Evolutionary conservation across 2,888 invertebrate species (phyloP), one percentile per base, ranked within the genome.

Genomic region (Euzophera pinguis): DNA sequence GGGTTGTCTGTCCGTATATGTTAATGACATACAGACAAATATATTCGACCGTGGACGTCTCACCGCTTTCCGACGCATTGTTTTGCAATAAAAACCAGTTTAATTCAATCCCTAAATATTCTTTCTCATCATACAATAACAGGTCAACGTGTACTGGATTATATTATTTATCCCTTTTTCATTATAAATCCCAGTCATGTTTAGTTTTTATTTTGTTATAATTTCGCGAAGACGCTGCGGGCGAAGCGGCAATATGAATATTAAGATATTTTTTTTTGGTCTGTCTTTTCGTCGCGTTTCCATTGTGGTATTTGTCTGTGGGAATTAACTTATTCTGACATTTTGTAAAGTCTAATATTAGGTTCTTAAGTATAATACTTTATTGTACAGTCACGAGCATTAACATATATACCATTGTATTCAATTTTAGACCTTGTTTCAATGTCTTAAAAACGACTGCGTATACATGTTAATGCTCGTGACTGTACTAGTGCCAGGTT

Each of bases 151-250:
- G 62, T 52, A 60, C 45, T 74, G 80, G 83, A 53, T 6, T 54
- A 65, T 59, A 63, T 69, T 75, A 59, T 61, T 78, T 81, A 68
- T 74, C 70, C 71, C 64, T 82, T 84, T 84, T 81, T 72, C 71
- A 75, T 73, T 82, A 84, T 84, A 85, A 85, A 84, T 83, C 78
- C 68, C 65, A 63, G 67, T 58, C 58, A 65, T 56, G 73, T 75
- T 77, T 73, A 73, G 78, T 81, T 87, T 84, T 88, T 85, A 81
- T 87, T 86, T 86, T 81, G 84, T 83, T 45, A 85, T 86, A 86
- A 87, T 85, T 87, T 83, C 75, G 81, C 84, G 78, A 76, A 81
- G 79, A 75, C 73, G 84, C 87, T 83, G 78, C 82, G 64, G 81
- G 85, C 86, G 67, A 71, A 70, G 72, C 75, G 71, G 73, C 77